phyloP scores from a whole-genome alignment of 2,888 invertebrate species.

The Rhamphomyia laevipes region DNA sequence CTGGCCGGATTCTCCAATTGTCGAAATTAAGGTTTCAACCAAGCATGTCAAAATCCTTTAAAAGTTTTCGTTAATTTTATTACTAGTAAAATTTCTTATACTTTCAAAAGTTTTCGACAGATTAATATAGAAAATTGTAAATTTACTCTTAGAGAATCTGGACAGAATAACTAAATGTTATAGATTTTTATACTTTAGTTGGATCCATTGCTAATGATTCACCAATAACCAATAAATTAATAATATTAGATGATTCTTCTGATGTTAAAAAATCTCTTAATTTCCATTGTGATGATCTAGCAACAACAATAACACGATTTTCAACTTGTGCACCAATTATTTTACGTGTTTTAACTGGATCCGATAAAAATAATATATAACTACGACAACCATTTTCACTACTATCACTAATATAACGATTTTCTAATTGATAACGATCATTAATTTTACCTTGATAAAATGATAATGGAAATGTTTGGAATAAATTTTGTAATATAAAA shows the following conservation, averaged over 20 bases:
- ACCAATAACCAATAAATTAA: slow-evolving; percentile 57
- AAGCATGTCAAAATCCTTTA: no score
- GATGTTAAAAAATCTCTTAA: slow-evolving; percentile 57
- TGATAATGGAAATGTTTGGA: slow-evolving; percentile 41
- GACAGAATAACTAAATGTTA: no score
- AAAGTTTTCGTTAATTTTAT: no score
- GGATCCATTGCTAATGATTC: slow-evolving; percentile 48
- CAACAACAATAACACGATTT: slow-evolving; percentile 53
- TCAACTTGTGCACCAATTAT: slow-evolving; percentile 50
- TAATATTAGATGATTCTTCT: slow-evolving; percentile 49
- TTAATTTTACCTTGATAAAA: slow-evolving; percentile 52
- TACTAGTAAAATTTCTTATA: no score
- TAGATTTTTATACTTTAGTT: slow-evolving; percentile 40
- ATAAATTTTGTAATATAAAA: slow-evolving; percentile 45
- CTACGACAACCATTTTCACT: slow-evolving; percentile 45
- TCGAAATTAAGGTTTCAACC: no score
- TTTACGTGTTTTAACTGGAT: slow-evolving; percentile 45
- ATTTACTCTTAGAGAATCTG: no score
- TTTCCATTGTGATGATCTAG: slow-evolving; percentile 62
- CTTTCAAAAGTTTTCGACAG: no score
- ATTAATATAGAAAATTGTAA: no score
- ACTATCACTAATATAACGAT: slow-evolving; percentile 30
- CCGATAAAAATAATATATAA: slow-evolving; percentile 54
- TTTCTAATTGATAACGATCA: slow-evolving; percentile 38
- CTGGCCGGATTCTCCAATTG: no score